Conservation (phyloP, 2,113 vertebrate genomes). For the Phaethornis superciliosus region DNA sequence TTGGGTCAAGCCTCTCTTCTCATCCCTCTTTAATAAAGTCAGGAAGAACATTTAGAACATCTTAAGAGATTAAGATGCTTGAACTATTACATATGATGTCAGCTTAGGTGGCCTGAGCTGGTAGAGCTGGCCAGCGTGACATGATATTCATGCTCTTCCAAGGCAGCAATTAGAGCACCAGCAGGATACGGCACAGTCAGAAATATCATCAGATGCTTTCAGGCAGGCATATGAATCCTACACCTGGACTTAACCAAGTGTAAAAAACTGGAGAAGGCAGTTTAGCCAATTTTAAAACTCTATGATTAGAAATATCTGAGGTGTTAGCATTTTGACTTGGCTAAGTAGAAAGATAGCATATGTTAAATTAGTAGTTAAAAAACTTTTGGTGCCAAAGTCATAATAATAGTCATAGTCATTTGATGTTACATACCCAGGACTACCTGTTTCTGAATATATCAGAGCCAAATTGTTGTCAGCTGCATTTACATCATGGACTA, state of each 20-base stretch:
- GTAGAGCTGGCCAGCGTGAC: not conserved
- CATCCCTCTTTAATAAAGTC: not conserved
- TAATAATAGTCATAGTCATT: not conserved
- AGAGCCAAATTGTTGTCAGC: not conserved
- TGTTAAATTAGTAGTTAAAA: not conserved
- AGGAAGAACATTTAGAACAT: not conserved
- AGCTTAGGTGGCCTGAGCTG: not conserved
- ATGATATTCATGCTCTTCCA: not conserved
- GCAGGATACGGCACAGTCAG: not conserved
- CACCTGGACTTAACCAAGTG: not conserved
- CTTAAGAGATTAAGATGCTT: not conserved
- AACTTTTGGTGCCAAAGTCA: not conserved
- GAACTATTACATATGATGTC: not conserved
- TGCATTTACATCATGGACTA: not conserved
- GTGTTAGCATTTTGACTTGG: not conserved
- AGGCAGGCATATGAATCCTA: not conserved
- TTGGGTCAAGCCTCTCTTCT: not conserved
- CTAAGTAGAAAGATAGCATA: not conserved
- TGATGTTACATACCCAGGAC: not conserved
- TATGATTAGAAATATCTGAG: not conserved
- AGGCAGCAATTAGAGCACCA: not conserved
- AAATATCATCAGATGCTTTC: not conserved
- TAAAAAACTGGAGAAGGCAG: not conserved
- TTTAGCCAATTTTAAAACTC: not conserved
- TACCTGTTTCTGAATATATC: not conserved